These are phyloP conservation scores for Lampropteryx suffumata DNA, from an alignment of 2,888 invertebrate genomes.

Conservation along the genomic window DNA sequence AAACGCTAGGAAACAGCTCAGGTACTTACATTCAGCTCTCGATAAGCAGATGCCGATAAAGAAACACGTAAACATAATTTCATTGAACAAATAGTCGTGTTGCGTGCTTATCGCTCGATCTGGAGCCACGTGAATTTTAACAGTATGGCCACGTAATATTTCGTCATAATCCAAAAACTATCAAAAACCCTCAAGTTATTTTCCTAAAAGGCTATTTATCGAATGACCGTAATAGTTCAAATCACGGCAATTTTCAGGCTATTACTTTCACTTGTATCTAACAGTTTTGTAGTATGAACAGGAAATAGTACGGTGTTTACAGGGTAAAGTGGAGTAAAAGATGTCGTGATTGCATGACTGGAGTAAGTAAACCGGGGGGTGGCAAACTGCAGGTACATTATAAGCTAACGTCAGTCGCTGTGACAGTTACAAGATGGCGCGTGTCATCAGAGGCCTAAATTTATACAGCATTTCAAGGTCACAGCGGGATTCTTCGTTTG, in stretches of 20 bases:
- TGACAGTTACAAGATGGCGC: conserved; percentile 43
- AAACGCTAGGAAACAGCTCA: background rate
- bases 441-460: conserved; percentile 40
- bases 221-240: conserved; percentile 30
- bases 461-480: conserved; percentile 45
- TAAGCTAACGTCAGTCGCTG: conserved; percentile 40
- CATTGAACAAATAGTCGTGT: conserved; percentile 61
- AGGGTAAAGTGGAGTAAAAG: conserved; percentile 45
- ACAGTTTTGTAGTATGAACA: conserved; percentile 32
- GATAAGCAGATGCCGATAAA: conserved; percentile 36
- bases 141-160: conserved; percentile 57
- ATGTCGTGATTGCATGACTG: conserved; percentile 52
- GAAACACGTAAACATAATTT: conserved; percentile 44
- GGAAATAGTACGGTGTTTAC: conserved; percentile 33
- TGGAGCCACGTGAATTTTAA: conserved; percentile 44
- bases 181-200: conserved; percentile 38
- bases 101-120: conserved; percentile 62
- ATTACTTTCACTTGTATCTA: conserved; percentile 29
- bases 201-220: conserved; percentile 42
- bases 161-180: conserved; percentile 48
- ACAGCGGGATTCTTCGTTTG: too few relatives aligned
- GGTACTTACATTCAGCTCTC: conserved; percentile 15
- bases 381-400: conserved; percentile 21
- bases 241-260: conserved; percentile 35
- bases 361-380: conserved; percentile 44